phyloP scores from a whole-genome alignment of 2,113 vertebrate species.

The Callithrix jacchus region DNA sequence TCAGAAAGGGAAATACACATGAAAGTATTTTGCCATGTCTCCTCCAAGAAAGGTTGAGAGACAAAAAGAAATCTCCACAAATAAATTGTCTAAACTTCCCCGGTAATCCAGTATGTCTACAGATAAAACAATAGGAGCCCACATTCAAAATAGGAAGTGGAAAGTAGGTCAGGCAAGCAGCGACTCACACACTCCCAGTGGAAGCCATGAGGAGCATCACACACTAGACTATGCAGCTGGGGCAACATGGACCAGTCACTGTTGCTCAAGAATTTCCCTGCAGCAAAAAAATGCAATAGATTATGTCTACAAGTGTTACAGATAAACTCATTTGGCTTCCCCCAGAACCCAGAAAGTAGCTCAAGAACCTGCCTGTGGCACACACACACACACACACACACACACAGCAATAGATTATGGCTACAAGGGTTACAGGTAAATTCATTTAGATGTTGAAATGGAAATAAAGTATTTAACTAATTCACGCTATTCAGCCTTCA shows the following conservation, averaged over 20 bases:
- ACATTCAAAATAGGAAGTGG: not conserved
- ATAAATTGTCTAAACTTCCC: not conserved
- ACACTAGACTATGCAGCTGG: not conserved
- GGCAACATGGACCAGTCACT: fast-evolving
- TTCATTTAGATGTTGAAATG: not conserved
- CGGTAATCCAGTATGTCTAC: not conserved
- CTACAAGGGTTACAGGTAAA: not conserved
- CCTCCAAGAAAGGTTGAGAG: not conserved
- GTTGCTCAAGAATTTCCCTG: not conserved
- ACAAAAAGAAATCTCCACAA: not conserved
- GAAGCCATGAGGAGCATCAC: not conserved
- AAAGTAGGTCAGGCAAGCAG: not conserved
- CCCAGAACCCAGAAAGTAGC: not conserved
- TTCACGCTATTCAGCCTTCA: not conserved
- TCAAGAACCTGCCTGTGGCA: not conserved
- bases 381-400: too few relatives aligned
- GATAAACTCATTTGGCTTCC: not conserved
- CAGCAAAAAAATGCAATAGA: not conserved
- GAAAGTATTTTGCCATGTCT: not conserved
- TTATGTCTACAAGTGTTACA: not conserved
- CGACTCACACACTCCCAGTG: not conserved
- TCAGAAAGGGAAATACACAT: not conserved
- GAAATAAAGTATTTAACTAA: not conserved
- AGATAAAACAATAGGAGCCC: not conserved
- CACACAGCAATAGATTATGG: too few relatives aligned